Evolutionary conservation across 2,888 invertebrate genomes (phyloP).

Genomic region (Drosophila niveifrons): DNA sequence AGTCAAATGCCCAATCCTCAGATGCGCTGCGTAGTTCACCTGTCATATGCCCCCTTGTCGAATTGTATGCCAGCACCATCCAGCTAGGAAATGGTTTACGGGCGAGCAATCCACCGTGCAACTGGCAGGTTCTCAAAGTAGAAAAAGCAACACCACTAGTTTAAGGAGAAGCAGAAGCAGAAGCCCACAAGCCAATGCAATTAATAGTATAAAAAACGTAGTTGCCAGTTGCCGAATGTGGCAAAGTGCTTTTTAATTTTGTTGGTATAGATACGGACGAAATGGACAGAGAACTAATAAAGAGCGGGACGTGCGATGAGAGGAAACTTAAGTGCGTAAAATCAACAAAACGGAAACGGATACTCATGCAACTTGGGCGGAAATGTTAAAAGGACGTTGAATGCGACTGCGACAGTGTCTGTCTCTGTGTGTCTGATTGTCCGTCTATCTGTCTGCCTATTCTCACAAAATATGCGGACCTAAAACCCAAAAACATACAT

Average conservation of each 20-base stretch:
- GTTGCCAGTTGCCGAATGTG: conserved; percentile 34
- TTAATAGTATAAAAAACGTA: conserved; percentile 65
- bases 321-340: conserved; percentile 62
- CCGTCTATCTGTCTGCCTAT: conserved; percentile 2
- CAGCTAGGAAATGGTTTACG: conserved; percentile 43
- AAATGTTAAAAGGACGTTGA: conserved; percentile 64
- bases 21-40: conserved; percentile 44
- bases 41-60: conserved; percentile 4
- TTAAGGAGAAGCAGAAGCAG: neutral
- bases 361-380: conserved; percentile 73
- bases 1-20: conserved; percentile 61
- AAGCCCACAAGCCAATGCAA: conserved; percentile 55
- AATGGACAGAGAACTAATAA: neutral
- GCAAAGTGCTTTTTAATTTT: conserved; percentile 56
- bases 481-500: conserved; percentile 5
- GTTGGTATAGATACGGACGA: conserved; percentile 22
- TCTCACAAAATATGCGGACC: conserved; percentile 4
- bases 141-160: neutral
- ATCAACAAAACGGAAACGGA: conserved; percentile 75
- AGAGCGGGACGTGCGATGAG: neutral
- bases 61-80: neutral
- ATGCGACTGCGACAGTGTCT: conserved; percentile 25
- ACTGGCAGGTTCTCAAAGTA: conserved; percentile 29
- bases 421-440: conserved; percentile 8
- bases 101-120: conserved; percentile 66